Percentiles rank a stretch among this genome's conserved stretches.
These are phyloP conservation scores for Crotophaga sulcirostris DNA, from an alignment of 2,113 vertebrate species.

Conservation along the genomic window DNA sequence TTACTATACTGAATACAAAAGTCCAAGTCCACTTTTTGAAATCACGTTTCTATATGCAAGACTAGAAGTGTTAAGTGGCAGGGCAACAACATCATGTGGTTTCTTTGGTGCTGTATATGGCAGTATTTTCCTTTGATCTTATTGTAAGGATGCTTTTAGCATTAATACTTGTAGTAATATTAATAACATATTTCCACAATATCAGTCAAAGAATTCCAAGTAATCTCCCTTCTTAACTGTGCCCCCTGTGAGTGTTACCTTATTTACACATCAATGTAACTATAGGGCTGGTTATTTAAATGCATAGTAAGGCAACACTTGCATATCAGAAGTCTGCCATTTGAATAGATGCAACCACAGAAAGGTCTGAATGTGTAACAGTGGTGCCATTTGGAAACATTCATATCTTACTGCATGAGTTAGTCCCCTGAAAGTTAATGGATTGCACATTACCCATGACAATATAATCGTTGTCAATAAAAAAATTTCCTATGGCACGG, in stretches of 20 bases:
- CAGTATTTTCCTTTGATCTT: background rate
- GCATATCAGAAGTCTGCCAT: background rate
- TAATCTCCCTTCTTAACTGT: background rate
- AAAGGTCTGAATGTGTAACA: background rate
- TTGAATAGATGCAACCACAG: background rate
- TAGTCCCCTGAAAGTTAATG: background rate
- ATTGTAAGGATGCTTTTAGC: background rate
- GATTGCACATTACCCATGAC: background rate
- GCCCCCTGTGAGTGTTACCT: background rate
- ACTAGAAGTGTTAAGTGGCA: background rate
- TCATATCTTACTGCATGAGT: background rate
- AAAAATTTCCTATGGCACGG: background rate
- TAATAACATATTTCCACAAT: background rate
- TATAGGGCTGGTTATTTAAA: background rate
- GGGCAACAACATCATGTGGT: background rate
- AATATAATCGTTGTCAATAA: background rate
- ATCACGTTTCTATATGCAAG: background rate
- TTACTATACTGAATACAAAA: background rate
- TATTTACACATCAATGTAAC: background rate
- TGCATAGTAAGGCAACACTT: background rate
- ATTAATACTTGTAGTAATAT: background rate
- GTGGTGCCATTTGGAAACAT: background rate
- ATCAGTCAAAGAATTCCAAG: background rate
- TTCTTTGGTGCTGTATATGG: background rate
- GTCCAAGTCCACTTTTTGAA: background rate